Base-by-base conservation (phyloP, 2,888 invertebrate species). In the Villa cingulata region DNA sequence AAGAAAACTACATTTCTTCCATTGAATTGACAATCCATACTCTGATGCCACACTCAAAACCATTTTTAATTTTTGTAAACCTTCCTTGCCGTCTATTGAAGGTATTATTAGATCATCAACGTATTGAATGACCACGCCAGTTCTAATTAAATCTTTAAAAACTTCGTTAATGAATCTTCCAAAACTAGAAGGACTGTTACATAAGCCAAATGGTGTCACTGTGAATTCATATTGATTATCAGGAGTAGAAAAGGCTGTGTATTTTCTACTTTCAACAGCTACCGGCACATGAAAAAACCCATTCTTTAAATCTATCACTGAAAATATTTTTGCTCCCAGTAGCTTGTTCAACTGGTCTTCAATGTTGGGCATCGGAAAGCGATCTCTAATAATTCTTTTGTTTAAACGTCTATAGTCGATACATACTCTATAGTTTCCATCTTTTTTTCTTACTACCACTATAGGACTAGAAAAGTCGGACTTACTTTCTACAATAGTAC, bases 321-420 rank as follows among this genome's bases (percentile, higher is more conserved):
- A 58, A 49, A 59, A 62, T 16, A 56, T 39, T 48, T 40, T 51
- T 16, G 56, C 55, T 15, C 44, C 52, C 19, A 58, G 41, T 19
- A 42, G 29, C 17, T 16, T 34, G 16, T 46, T 47, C 19, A 66
- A 53, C 15, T 57, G 57, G 47, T 64, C 63, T 45, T 65, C 62
- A n/a, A 66, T 64, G 3, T 62, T 37, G 2, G 66, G 63, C 27
- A 66, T 43, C 1, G 62, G 62, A 48, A 53, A 60, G 43, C 54
- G 51, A 37, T 61, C 60, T 42, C 58, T 60, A 1, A 53, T 47
- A 2, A 62, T 57, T 43, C 59, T 56, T 23, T 54, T 47, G 51
- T 68, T 68, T 5, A 66, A 37, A 16, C 49, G 48, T 18, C 66
- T 46, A 49, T 61, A 69, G 46, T 68, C 64, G 0, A 66, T 55